Conservation (phyloP, 2,113 vertebrate species). For the Neolamprologus modestus region DNA sequence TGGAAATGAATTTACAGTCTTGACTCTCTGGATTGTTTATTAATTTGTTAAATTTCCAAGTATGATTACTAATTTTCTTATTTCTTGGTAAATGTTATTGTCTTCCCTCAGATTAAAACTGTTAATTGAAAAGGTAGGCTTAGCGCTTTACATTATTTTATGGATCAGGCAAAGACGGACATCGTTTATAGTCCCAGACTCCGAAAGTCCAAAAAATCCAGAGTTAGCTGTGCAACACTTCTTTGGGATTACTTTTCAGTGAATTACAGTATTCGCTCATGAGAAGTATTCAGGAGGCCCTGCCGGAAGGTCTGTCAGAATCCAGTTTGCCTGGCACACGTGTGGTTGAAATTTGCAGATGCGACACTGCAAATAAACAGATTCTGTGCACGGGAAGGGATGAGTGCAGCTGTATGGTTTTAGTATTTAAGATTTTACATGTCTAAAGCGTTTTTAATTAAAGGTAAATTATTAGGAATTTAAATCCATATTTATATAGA, state of each 20-base stretch:
- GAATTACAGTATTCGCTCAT: neutral
- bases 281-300: neutral
- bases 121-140: neutral
- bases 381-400: neutral
- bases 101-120: neutral
- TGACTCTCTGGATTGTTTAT: neutral
- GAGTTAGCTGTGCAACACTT: neutral
- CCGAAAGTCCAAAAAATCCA: neutral
- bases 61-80: neutral
- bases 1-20: slow-evolving; percentile 12
- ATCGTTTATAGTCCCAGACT: neutral
- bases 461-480: neutral
- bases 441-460: neutral
- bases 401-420: neutral
- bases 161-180: neutral
- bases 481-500: neutral
- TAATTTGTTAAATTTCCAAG: neutral
- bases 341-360: neutral
- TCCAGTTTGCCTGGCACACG: neutral
- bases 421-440: neutral
- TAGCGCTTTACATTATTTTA: neutral
- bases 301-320: neutral
- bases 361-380: neutral
- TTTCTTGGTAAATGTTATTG: neutral
- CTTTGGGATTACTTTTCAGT: neutral